These are phyloP conservation scores for Epizoanthus ramosus DNA, from an alignment of 92 coral and sea anemone species.

Conservation along the genomic window DNA sequence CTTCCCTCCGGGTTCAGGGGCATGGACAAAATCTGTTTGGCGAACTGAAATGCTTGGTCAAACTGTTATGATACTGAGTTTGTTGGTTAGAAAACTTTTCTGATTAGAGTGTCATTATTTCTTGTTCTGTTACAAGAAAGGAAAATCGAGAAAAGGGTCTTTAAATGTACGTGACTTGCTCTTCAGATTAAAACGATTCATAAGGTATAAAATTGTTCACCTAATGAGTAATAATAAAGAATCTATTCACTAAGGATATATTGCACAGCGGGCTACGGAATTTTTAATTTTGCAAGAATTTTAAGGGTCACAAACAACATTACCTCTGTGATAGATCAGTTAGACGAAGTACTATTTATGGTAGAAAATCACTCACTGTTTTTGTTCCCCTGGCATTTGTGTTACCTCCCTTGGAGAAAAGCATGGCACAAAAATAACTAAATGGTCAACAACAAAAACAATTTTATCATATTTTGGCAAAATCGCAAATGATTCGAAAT, in stretches of 20 bases:
- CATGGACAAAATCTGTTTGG: conserved; percentile 12
- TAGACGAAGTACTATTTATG: neutral
- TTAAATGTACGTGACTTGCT: conserved; percentile 12
- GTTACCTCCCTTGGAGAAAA: no score
- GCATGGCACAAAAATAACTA: no score
- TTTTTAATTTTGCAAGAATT: conserved; percentile 28
- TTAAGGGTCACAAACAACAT: neutral
- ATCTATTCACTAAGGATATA: neutral
- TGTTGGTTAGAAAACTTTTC: neutral
- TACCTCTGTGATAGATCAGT: neutral
- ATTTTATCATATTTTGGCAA: no score
- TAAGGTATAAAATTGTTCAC: neutral
- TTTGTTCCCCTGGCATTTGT: no score
- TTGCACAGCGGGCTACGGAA: conserved; percentile 36
- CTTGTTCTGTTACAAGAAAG: neutral
- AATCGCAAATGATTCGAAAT: no score
- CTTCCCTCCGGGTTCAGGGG: neutral
- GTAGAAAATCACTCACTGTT: neutral
- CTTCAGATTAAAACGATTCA: neutral
- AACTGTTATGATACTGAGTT: neutral
- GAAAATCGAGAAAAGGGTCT: neutral
- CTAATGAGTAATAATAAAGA: conserved; percentile 9
- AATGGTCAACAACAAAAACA: no score
- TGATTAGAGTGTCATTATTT: neutral
- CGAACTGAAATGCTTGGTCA: neutral